A percentile compares a stretch with the other conserved stretches of the same genome.
These are phyloP conservation scores for Cistogaster globosa DNA, from an alignment of 2,888 invertebrate species.

Conservation along the genomic window DNA sequence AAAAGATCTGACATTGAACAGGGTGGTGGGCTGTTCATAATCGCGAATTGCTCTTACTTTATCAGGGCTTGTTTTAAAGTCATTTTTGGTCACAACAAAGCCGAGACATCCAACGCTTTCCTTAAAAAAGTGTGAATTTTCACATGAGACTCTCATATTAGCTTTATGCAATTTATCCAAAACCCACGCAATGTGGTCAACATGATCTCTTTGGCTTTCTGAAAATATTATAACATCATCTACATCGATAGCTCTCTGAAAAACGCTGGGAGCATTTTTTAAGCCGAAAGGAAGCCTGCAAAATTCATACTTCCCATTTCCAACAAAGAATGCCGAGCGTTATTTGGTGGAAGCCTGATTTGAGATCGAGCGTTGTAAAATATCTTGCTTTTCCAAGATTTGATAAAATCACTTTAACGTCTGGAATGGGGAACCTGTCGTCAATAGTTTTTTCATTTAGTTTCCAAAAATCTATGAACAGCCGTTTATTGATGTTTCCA, in stretches of 20 bases:
- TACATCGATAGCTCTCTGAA: conserved; percentile 48
- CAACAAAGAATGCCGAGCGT: conserved; percentile 20
- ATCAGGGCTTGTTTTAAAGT: not conserved
- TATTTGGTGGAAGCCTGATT: conserved; percentile 34
- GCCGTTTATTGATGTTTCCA: conserved; percentile 32
- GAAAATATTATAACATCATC: conserved; percentile 4
- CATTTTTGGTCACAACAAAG: conserved; percentile 2
- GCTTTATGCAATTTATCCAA: not conserved
- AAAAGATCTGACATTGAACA: conserved; percentile 3
- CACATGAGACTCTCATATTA: conserved; percentile 41
- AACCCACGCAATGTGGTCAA: not conserved
- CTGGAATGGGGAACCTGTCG: conserved; percentile 25
- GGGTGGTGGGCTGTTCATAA: not conserved
- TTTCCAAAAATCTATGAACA: conserved; percentile 42
- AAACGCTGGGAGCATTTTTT: conserved; percentile 54
- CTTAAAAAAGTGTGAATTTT: conserved; percentile 62
- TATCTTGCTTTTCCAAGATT: conserved; percentile 35
- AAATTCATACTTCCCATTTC: conserved; percentile 66
- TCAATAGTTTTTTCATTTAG: conserved; percentile 22
- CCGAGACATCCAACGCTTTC: conserved; percentile 41
- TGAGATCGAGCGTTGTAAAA: conserved; percentile 39
- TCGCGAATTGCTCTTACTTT: not conserved
- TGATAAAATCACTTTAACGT: conserved; percentile 14
- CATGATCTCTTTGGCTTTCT: conserved; percentile 14
- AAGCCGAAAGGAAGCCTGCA: conserved; percentile 55